Base-by-base conservation (phyloP, 2,797 vertebrate species). In the Lutjanus argentimaculatus region DNA sequence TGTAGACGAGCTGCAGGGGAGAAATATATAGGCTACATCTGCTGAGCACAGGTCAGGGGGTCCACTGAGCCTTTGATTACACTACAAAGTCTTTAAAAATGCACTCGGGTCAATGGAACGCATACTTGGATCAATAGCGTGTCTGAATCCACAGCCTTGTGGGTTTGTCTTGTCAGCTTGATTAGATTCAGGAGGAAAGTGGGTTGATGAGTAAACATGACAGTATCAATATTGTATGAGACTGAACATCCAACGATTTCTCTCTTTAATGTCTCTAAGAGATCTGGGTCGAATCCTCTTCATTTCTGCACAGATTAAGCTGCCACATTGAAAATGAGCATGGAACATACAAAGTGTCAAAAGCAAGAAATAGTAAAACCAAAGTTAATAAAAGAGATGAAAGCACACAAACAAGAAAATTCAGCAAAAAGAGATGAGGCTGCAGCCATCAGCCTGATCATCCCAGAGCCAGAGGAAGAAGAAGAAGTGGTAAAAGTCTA, bases 151-250 rank as follows among this genome's bases (percentile, higher is more conserved):
- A 80, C 67, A 86, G 81, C 69, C 85, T 86, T 84, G 69, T 72
- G 79, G 74, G 79, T 82, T 80, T 75, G 66, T 85, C 82, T 74
- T 87, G 87, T 91, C 89, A 89, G 83, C 73, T 83, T 86, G 89
- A 93, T 91, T 87, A 88, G 75, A 92, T 89, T 92, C 88, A 81
- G 78, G 43, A 75, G 88, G 82, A 94, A 94, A 93, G 84, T 90
- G 79, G 87, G 83, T 91, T 94, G 90, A 92, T 91, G 87, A 85
- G 90, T 90, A 91, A 93, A 93, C 89, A 91, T 86, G 87, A 90
- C 89, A 77, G 83, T 72, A 94, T 95, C 87, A 94, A 95, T 95
- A 94, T 90, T 94, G 84, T 70, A 95, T 93, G 87, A 92, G 80
- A 73, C 51, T 51, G 53, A 88, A 88, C 83, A 91, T 92, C 84